These are phyloP conservation scores for human (Homo sapiens) DNA, from an alignment of 2,113 vertebrate genomes.

Conservation along the genomic window GRCh38 chr6:9611001-9611500, in stretches of 20 bases:
- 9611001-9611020: constrained; percentile 83
- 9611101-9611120: constrained; percentile 80
- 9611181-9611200: constrained; percentile 64
- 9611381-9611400: background rate
- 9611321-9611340: background rate
- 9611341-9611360: background rate
- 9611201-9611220: constrained; percentile 20
- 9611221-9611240: background rate
- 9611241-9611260: constrained; percentile 14
- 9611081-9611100: constrained; percentile 83
- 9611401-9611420: background rate
- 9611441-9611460: background rate
- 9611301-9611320: background rate
- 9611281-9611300: background rate
- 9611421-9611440: background rate
- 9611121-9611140: constrained; percentile 78
- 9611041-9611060: constrained; percentile 88
- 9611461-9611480: constrained; percentile 13
- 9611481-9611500: background rate
- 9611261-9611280: background rate
- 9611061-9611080: constrained; percentile 87
- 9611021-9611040: constrained; percentile 83
- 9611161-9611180: constrained; percentile 65
- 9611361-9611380: background rate
- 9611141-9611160: constrained; percentile 60